Evolutionary conservation across 2,888 invertebrate genomes (phyloP), one percentile per base, ranked within the genome.

Genomic region (Agonopterix arenella): DNA sequence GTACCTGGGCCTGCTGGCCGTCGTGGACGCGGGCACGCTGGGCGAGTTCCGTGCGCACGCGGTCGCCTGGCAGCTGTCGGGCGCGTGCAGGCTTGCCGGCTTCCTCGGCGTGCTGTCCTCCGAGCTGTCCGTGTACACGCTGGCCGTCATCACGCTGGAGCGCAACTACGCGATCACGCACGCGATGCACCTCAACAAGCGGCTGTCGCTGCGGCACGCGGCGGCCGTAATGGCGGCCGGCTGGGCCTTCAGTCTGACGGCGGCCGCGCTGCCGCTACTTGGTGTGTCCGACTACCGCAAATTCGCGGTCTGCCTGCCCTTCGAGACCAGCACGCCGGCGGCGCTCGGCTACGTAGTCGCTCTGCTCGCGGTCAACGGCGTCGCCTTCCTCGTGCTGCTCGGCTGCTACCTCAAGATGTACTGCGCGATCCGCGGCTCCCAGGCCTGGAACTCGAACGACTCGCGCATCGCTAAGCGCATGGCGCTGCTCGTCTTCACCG

Each of bases 381-480:
- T 97, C 16, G 98, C 98, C 1, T 99, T 99, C 82, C 89, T 97
- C 37, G 97, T 98, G 52, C 92, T 99, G 49, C 97, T 98, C 93
- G 96, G 97, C 49, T 98, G 98, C 81, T 98, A 98, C 78, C 90
- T 97, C 53, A 97, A 97, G 84, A 98, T 98, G 97, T 98, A 98
- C 86, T 97, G 98, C 85, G 97, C 97, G 50, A 98, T 98, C 61
- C 92, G 98, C n/a, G 98, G 98, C 52, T 97, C 97, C 62, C 95
- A 97, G 77, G 97, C 97, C 0, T 98, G 98, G 98, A 98, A 98
- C 80, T 97, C 97, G 2, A 98, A 98, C 81, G 98, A 98, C 80
- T 97, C 97, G 8, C 91, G 98, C 49, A 97, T 98, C 63, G 98
- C 98, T 44, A 98, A 98, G 80, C 91, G 98, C 42, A 98, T 98